Evolutionary conservation across 1,140 invertebrate genomes (phyloP).

Genomic region (Caenorhabditis latens): DNA sequence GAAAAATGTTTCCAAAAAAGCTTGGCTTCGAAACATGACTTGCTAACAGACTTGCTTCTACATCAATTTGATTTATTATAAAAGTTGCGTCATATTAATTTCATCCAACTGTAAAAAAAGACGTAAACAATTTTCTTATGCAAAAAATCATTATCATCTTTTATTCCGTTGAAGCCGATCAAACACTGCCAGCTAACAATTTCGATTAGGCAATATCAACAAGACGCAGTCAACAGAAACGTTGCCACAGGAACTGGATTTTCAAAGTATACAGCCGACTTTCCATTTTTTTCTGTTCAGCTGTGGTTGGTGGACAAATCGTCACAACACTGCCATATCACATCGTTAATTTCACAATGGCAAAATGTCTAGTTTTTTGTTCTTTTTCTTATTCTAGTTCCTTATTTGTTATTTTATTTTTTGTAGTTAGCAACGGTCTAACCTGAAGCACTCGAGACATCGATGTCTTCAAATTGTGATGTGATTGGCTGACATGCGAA

Average conservation of each 20-base stretch:
- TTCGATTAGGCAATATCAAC: constrained; percentile 55
- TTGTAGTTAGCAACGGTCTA: not conserved
- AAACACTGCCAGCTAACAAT: constrained; percentile 27
- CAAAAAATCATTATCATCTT: constrained; percentile 41
- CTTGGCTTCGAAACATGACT: no score
- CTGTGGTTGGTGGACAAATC: constrained; percentile 21
- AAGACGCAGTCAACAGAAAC: constrained; percentile 39
- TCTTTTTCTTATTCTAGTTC: not conserved
- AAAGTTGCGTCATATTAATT: not conserved
- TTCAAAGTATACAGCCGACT: constrained; percentile 54
- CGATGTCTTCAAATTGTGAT: constrained; percentile 36
- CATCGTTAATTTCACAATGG: not conserved
- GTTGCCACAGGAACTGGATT: constrained; percentile 48
- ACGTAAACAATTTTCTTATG: constrained; percentile 38
- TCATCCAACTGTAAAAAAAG: not conserved
- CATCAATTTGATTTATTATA: not conserved
- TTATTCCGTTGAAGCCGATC: constrained; percentile 16
- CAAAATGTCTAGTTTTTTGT: not conserved
- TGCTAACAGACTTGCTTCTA: no score
- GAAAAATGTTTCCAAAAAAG: no score
- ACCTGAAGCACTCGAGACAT: constrained; percentile 32
- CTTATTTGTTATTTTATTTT: not conserved
- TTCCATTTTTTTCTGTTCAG: constrained; percentile 41
- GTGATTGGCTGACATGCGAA: constrained; percentile 34
- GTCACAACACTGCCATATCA: constrained; percentile 12